Evolutionary conservation across 2,113 vertebrate genomes (phyloP).

Genomic region (Acinonyx jubatus): DNA sequence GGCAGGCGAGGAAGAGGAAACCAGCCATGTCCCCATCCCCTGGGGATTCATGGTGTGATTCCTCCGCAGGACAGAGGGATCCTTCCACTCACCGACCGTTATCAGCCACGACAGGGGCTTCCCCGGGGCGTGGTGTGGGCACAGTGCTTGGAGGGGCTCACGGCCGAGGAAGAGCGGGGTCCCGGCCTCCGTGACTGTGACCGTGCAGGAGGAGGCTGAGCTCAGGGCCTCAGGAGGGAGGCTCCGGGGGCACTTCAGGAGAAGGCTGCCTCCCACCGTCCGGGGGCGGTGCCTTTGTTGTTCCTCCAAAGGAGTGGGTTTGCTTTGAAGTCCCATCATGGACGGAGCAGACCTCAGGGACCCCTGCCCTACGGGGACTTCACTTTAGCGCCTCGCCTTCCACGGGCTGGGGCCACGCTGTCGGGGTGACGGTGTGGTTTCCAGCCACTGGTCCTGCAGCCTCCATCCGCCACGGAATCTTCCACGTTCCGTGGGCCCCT

Average conservation of each 20-base stretch:
- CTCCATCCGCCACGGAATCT: background rate
- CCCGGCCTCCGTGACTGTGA: background rate
- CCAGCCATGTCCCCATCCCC: background rate
- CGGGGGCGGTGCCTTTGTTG: conserved; percentile 27
- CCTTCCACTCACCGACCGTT: background rate
- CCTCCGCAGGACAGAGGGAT: background rate
- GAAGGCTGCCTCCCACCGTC: conserved; percentile 11
- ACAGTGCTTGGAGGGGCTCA: background rate
- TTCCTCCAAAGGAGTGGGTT: background rate
- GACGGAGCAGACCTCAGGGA: background rate
- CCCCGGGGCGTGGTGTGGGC: background rate
- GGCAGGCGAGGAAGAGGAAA: background rate
- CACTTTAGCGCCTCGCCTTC: background rate
- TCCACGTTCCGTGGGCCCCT: background rate
- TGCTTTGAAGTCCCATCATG: background rate
- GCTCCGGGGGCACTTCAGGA: background rate
- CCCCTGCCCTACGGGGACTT: background rate
- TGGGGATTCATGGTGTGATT: background rate
- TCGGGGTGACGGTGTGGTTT: background rate
- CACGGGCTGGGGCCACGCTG: background rate
- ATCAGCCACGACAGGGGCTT: background rate
- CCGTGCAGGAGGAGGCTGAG: background rate
- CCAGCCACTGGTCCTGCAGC: background rate
- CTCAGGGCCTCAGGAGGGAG: background rate
- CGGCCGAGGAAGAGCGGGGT: background rate